A percentile compares a stretch with the other conserved stretches of the same genome.
Evolutionary conservation across 2,797 vertebrate genomes (phyloP).

Genomic region (Esox masquinongy): DNA sequence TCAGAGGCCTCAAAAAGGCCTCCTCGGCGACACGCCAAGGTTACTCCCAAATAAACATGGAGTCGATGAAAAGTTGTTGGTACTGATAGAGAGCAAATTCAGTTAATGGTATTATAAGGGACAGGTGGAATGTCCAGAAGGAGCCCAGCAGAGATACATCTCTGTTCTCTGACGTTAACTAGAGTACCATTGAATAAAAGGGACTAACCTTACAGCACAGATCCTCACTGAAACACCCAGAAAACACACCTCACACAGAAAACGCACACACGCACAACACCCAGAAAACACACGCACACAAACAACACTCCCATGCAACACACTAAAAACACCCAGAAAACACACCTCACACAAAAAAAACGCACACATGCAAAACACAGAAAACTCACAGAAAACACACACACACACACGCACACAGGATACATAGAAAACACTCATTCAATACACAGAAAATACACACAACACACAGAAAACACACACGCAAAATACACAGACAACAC

Average conservation of each 20-base stretch:
- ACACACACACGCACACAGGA: too few species aligned
- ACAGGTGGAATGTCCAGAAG: not conserved
- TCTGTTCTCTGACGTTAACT: constrained; percentile 11
- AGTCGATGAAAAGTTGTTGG: not conserved
- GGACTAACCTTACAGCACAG: constrained; percentile 36
- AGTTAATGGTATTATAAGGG: not conserved
- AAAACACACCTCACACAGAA: constrained; percentile 7
- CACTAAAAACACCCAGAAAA: too few species aligned
- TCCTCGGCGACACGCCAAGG: not conserved
- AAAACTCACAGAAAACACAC: too few species aligned
- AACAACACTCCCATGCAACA: too few species aligned
- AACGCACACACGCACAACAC: too few species aligned
- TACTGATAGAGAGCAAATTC: not conserved
- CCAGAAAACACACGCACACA: too few species aligned
- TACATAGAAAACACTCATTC: not conserved
- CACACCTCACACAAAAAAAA: constrained; percentile 15
- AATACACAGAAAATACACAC: too few species aligned
- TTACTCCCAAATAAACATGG: not conserved
- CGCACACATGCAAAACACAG: too few species aligned
- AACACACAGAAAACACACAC: too few species aligned
- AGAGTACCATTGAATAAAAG: constrained; percentile 31
- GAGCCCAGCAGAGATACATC: not conserved
- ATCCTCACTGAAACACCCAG: constrained; percentile 36
- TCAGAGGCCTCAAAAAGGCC: not conserved
- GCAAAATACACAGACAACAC: not conserved